These are phyloP conservation scores for Tolmerus cingulatus DNA, from an alignment of 2,888 invertebrate species.

Conservation along the genomic window DNA sequence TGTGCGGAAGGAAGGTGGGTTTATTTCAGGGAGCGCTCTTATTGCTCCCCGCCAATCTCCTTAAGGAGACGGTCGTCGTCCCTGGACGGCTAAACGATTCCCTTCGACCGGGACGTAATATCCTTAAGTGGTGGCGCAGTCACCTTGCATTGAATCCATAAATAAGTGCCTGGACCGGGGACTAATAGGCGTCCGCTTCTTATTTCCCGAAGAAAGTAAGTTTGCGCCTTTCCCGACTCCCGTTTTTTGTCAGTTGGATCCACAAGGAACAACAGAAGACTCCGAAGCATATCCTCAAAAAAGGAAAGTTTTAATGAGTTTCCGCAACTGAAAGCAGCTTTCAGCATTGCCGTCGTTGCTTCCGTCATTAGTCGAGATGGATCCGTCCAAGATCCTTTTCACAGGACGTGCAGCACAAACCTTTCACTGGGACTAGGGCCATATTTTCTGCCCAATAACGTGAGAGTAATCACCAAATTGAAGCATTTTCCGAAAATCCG, in stretches of 20 bases:
- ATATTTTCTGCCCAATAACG: constrained; percentile 31
- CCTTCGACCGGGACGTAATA: neutral
- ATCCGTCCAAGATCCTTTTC: neutral
- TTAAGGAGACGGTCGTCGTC: neutral
- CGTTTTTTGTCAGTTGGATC: neutral
- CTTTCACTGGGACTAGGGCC: neutral
- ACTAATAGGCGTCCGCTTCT: constrained; percentile 1
- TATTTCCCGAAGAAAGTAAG: neutral
- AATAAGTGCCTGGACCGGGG: neutral
- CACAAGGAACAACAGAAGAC: neutral
- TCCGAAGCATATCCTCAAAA: constrained; percentile 12
- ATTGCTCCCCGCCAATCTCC: neutral
- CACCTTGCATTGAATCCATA: neutral
- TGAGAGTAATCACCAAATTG: constrained; percentile 37
- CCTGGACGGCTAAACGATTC: neutral
- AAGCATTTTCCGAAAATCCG: constrained; percentile 6
- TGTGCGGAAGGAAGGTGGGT: neutral
- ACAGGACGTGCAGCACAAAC: constrained; percentile 8
- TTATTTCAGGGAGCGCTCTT: neutral
- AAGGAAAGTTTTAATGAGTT: constrained; percentile 47
- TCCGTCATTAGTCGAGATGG: constrained; percentile 11
- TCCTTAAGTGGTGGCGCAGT: neutral
- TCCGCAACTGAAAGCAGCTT: constrained; percentile 43
- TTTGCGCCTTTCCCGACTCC: neutral
- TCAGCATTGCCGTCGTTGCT: constrained; percentile 1